These are phyloP conservation scores for Phyllotreta cruciferae DNA, from an alignment of 2,888 invertebrate genomes.

Conservation along the genomic window DNA sequence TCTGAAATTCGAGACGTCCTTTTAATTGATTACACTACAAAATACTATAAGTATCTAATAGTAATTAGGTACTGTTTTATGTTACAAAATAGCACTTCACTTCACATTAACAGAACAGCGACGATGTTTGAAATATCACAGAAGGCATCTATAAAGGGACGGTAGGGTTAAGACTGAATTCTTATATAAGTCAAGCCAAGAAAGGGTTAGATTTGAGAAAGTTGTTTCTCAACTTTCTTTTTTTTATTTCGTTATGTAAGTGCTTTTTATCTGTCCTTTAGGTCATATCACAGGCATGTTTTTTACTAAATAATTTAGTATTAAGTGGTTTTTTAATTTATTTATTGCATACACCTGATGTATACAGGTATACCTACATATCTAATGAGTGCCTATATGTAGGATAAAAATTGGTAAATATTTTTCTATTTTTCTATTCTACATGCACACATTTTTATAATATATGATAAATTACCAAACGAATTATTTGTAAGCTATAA, in stretches of 20 bases:
- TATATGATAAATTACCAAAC: background rate
- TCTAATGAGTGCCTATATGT: no score
- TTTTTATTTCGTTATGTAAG: constrained; percentile 24
- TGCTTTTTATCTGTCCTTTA: background rate
- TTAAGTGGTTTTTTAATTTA: background rate
- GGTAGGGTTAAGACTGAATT: constrained; percentile 19
- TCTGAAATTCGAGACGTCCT: constrained; percentile 1
- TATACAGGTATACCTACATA: no score
- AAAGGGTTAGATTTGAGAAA: constrained; percentile 34
- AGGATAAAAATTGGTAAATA: no score
- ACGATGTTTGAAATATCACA: constrained; percentile 14
- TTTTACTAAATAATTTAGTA: background rate
- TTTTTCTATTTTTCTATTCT: no score
- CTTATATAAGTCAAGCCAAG: constrained; percentile 22
- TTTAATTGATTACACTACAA: constrained; percentile 22
- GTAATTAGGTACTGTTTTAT: constrained; percentile 21
- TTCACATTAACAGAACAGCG: constrained; percentile 4
- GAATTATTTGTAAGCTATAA: background rate
- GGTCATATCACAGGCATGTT: no score
- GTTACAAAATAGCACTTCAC: constrained; percentile 21
- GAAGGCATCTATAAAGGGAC: constrained; percentile 8
- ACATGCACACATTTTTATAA: no score
- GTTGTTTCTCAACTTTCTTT: constrained; percentile 13
- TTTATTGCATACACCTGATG: background rate
- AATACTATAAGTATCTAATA: background rate